These are phyloP conservation scores for Machimus rusticus DNA, from an alignment of 2,888 invertebrate genomes.

Conservation along the genomic window DNA sequence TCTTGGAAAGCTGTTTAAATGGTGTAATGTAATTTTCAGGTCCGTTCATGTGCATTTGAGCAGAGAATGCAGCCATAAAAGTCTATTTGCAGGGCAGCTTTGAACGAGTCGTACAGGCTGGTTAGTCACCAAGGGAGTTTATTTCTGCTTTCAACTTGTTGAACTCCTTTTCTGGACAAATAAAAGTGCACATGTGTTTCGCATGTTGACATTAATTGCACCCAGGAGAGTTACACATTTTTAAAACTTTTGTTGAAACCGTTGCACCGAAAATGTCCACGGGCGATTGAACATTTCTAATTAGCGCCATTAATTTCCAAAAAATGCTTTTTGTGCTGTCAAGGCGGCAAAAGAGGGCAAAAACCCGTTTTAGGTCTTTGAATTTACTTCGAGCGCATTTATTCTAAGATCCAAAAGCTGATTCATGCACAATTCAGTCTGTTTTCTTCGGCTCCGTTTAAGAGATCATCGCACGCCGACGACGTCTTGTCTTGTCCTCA, in stretches of 20 bases:
- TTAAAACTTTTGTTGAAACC: constrained; percentile 7
- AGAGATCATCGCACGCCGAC: constrained; percentile 9
- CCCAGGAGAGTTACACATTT: constrained; percentile 1
- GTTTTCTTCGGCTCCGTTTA: constrained; percentile 12
- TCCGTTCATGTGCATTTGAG: background rate
- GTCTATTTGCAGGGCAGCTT: background rate
- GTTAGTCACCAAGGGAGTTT: constrained; percentile 16
- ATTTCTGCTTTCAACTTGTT: constrained; percentile 19
- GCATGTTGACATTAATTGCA: constrained; percentile 9
- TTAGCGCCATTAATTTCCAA: constrained; percentile 21
- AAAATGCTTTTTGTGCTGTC: constrained; percentile 10
- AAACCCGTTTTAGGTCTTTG: background rate
- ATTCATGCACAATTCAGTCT: constrained; percentile 12
- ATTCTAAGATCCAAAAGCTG: constrained; percentile 2
- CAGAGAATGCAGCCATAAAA: background rate
- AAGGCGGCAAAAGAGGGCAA: background rate
- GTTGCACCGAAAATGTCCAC: constrained; percentile 8
- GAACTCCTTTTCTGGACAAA: constrained; percentile 9
- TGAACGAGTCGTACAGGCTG: background rate
- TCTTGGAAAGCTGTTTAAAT: background rate
- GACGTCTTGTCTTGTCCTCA: constrained; percentile 18
- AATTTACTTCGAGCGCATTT: background rate
- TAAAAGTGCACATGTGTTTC: constrained; percentile 21
- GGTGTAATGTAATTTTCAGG: background rate
- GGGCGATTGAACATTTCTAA: constrained; percentile 26